Conservation (phyloP, 2,888 invertebrate species). For the Pachydiplax longipennis region DNA sequence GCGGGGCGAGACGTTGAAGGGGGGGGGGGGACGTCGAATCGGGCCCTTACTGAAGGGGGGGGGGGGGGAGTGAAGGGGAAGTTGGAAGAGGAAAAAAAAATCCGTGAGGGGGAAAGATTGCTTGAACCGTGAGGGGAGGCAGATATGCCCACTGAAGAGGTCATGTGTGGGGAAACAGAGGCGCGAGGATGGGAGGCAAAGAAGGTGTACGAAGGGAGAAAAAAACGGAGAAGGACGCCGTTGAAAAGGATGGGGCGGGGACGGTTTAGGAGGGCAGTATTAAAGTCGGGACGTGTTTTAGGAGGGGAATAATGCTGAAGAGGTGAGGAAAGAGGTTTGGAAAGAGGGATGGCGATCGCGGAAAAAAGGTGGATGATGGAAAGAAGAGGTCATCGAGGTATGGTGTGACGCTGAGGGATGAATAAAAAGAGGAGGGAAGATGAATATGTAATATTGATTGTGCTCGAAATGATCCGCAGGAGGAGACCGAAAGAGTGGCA, state of each 20-base stretch:
- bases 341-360: not conserved
- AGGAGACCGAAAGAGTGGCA: not conserved
- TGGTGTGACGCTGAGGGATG: not conserved
- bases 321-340: constrained; percentile 29
- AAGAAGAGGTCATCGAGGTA: not conserved
- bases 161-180: constrained; percentile 44
- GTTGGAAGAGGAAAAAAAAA: not conserved
- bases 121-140: constrained; percentile 11
- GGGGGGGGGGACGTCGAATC: not conserved
- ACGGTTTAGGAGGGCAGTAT: not conserved
- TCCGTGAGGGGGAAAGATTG: not conserved
- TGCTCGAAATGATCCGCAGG: constrained; percentile 29
- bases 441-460: constrained; percentile 45
- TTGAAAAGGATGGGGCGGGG: not conserved
- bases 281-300: not conserved
- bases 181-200: not conserved
- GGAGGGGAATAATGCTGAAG: constrained; percentile 25
- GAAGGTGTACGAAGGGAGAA: not conserved
- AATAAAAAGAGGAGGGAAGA: constrained; percentile 22
- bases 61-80: not conserved
- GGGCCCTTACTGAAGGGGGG: not conserved
- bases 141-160: constrained; percentile 43
- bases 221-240: not conserved
- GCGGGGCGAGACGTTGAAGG: not conserved
- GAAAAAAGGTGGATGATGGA: not conserved